phyloP scores from a whole-genome alignment of 2,888 invertebrate species.

The Eurois occulta region DNA sequence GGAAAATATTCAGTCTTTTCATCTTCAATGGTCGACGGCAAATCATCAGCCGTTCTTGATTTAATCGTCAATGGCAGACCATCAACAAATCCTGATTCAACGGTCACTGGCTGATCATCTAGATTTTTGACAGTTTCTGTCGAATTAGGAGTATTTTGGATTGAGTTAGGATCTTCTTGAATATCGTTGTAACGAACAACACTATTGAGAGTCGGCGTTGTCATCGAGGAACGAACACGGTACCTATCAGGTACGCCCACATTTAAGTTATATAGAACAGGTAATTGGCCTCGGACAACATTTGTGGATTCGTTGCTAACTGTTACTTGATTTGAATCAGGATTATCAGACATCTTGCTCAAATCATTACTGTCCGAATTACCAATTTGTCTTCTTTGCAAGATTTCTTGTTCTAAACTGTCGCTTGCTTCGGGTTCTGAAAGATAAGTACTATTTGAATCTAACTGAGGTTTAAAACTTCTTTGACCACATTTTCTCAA shows the following conservation, averaged over 20 bases:
- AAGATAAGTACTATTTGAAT: slow-evolving; percentile 37
- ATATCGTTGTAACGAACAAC: background rate
- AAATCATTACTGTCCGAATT: background rate
- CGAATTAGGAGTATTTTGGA: background rate
- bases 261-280: background rate
- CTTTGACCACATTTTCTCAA: slow-evolving; percentile 24
- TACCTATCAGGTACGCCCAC: background rate
- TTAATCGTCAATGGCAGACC: background rate
- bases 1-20: background rate
- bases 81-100: background rate
- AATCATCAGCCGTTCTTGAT: background rate
- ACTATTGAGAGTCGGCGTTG: background rate
- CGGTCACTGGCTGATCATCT: background rate
- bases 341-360: background rate
- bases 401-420: slow-evolving; percentile 1
- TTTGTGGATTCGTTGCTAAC: background rate
- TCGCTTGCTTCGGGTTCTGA: slow-evolving; percentile 25
- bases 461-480: background rate
- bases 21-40: background rate
- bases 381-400: background rate
- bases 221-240: background rate
- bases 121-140: background rate
- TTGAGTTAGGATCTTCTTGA: slow-evolving; percentile 11
- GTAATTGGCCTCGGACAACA: background rate
- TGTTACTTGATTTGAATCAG: background rate